These are phyloP conservation scores for Drosophila ohnishii DNA, from an alignment of 1,140 invertebrate species.

Conservation along the genomic window DNA sequence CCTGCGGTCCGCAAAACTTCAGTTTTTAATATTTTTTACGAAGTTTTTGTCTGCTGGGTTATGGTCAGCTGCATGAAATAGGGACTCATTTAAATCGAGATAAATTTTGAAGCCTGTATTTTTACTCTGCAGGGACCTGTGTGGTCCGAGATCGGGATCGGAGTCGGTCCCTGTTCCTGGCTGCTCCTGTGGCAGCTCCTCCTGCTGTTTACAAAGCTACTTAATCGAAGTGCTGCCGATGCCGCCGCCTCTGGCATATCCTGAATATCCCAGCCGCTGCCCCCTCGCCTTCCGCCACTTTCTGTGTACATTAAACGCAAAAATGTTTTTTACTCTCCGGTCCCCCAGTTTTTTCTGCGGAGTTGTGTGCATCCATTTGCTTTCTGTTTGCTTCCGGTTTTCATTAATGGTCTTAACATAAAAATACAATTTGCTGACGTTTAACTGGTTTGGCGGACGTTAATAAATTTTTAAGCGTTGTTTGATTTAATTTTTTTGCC, in stretches of 20 bases:
- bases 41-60: too few relatives aligned
- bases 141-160: constrained; percentile 10
- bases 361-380: constrained; percentile 40
- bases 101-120: neutral
- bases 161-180: constrained; percentile 23
- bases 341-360: constrained; percentile 13
- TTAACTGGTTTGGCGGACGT: constrained; percentile 71
- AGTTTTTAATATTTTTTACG: too few relatives aligned
- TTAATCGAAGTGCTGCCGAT: constrained; percentile 78
- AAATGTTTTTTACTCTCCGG: constrained; percentile 57
- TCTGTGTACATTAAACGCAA: constrained; percentile 66
- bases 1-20: too few relatives aligned
- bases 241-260: constrained; percentile 44
- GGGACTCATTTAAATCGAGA: neutral
- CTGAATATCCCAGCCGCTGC: constrained; percentile 36
- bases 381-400: constrained; percentile 74
- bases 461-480: constrained; percentile 77
- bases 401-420: constrained; percentile 80
- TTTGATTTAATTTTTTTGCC: constrained; percentile 66
- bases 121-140: neutral
- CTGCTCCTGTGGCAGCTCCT: constrained; percentile 34
- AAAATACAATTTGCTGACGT: constrained; percentile 79
- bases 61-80: neutral
- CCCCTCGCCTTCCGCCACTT: neutral
- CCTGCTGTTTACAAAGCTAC: constrained; percentile 77